Evolutionary conservation across 92 coral and sea anemone species (phyloP).

Genomic region (Meandrina meandrites): DNA sequence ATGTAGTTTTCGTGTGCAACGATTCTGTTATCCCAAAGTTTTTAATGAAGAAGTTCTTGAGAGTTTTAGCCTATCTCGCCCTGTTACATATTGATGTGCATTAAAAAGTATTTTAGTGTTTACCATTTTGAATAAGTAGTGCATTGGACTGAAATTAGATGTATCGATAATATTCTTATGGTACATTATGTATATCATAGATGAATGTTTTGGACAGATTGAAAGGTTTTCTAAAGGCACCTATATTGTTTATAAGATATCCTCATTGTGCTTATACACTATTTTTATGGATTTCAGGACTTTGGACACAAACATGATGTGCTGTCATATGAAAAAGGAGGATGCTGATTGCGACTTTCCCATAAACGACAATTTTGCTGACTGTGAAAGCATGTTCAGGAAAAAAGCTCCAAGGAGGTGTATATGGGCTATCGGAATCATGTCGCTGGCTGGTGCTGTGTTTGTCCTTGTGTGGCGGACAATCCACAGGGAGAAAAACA

Average conservation of each 20-base stretch:
- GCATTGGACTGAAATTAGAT: too few relatives aligned
- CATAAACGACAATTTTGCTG: background rate
- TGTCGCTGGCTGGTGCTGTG: slow-evolving; percentile 77
- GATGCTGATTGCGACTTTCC: slow-evolving; percentile 10
- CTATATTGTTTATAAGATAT: too few relatives aligned
- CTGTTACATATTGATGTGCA: too few relatives aligned
- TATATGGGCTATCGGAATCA: slow-evolving; percentile 84
- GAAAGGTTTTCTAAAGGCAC: too few relatives aligned
- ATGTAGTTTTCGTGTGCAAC: too few relatives aligned
- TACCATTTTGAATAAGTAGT: too few relatives aligned
- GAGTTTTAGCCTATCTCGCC: background rate
- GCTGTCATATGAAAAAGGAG: slow-evolving; percentile 5
- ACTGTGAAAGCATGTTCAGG: background rate
- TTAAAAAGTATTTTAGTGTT: too few relatives aligned
- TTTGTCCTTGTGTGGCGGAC: slow-evolving; percentile 80
- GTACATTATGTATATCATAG: too few relatives aligned
- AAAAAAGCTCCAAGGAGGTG: slow-evolving; percentile 6
- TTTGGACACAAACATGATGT: slow-evolving; percentile 8
- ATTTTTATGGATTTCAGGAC: background rate
- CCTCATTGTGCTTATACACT: background rate
- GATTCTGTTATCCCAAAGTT: too few relatives aligned
- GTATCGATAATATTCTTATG: too few relatives aligned
- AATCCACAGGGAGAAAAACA: slow-evolving; percentile 50
- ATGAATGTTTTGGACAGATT: too few relatives aligned
- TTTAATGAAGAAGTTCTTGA: too few relatives aligned